Evolutionary conservation across 2,113 vertebrate species (phyloP), one percentile per base, ranked within the genome.

Genomic region (Micronycteris hirsuta): DNA sequence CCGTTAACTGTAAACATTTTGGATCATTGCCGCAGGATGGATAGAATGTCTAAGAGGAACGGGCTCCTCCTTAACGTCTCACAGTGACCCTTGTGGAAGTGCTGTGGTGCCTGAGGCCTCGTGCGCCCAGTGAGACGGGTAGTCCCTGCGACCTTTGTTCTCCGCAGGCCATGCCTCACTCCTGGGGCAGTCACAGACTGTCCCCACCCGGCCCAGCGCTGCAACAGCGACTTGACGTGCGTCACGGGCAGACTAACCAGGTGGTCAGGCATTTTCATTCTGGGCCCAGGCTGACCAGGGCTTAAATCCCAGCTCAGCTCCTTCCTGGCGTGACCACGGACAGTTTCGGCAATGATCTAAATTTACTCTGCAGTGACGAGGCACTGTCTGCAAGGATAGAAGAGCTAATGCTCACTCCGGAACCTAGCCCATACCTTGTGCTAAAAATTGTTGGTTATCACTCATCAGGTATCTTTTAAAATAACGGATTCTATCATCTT

Each of bases 161-260:
- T 54, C n/a, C 1, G 28, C 71, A 31, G 19, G 10, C 19, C 12
- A 11, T 7, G 17, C 61, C 33, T 80, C 61, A n/a, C 15, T 91
- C 17, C 56, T 74, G 19, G 73, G 73, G 0, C 24, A 33, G 31
- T 26, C 14, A 28, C 3, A 16, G 58, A 52, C n/a, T 71, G n/a
- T 56, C 47, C 49, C 19, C 2, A 24, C 28, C 26, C 4, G 0
- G 4, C 17, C 5, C 10, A 13, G 5, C 13, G 1, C 6, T 14
- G 38, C 10, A 33, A 26, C 56, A 81, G 17, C 1, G 4, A 38
- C 24, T 14, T 4, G 16, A 5, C 8, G 1, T 5, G 0, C 6
- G 19, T 24, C 16, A 13, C 1, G 20, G 17, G 4, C 10, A 22
- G 43, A 43, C 28, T 47, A 22, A 49, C 28, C 10, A 22, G 38